phyloP scores from a whole-genome alignment of 2,113 vertebrate genomes.

The Danionella cerebrum region DNA sequence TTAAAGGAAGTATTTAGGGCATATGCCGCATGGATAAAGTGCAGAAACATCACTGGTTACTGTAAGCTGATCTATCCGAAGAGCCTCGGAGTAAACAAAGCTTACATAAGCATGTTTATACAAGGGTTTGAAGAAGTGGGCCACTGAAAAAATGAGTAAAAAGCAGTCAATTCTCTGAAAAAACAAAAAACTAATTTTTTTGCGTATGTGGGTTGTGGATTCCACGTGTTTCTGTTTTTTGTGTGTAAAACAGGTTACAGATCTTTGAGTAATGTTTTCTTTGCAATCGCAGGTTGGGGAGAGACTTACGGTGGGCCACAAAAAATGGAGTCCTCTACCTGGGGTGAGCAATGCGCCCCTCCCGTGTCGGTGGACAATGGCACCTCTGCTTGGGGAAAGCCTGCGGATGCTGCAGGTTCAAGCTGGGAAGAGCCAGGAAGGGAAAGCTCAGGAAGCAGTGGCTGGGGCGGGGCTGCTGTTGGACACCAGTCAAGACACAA shows the following conservation, averaged over 20 bases:
- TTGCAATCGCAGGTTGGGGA: slow-evolving; percentile 75
- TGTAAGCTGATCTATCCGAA: slow-evolving; percentile 46
- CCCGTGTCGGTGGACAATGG: slow-evolving; percentile 89
- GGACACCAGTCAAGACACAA: slow-evolving; percentile 74
- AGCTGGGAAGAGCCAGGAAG: slow-evolving; percentile 73
- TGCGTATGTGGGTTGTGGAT: neutral
- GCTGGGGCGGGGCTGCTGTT: slow-evolving; percentile 66
- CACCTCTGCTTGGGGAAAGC: slow-evolving; percentile 93
- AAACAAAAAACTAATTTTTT: neutral
- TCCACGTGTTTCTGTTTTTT: too few species aligned
- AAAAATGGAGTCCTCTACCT: slow-evolving; percentile 63
- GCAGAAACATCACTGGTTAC: slow-evolving; percentile 38
- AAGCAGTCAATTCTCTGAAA: neutral
- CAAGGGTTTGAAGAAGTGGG: neutral
- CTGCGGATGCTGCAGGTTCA: slow-evolving; percentile 73
- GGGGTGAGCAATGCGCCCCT: slow-evolving; percentile 74
- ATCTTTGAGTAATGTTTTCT: neutral
- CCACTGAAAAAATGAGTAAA: neutral
- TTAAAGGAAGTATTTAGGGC: slow-evolving; percentile 47
- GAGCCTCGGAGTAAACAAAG: slow-evolving; percentile 32
- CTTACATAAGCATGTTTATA: slow-evolving; percentile 40
- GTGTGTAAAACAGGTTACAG: neutral
- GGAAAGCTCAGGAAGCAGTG: slow-evolving; percentile 60
- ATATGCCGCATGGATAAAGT: slow-evolving; percentile 43
- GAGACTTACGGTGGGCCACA: slow-evolving; percentile 56